These are phyloP conservation scores for Drosophila monieri DNA, from an alignment of 2,888 invertebrate genomes.

Conservation along the genomic window DNA sequence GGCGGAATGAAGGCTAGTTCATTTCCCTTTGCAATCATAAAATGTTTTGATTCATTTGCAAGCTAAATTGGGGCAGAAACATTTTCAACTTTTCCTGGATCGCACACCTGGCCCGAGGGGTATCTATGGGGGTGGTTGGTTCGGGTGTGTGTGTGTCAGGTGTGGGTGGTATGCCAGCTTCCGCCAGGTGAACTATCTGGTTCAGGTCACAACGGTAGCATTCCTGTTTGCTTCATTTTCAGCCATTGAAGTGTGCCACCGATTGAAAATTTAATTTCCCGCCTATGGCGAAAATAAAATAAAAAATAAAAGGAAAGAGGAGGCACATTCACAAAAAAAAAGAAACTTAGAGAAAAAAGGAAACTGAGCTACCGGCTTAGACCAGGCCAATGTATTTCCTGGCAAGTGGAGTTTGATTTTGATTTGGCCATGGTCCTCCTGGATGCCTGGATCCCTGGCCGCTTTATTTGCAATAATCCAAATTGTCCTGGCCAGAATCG, in stretches of 20 bases:
- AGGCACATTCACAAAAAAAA: neutral
- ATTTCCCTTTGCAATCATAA: constrained; percentile 38
- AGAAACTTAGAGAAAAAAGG: constrained; percentile 5
- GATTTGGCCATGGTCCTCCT: constrained; percentile 16
- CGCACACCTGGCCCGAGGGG: constrained; percentile 25
- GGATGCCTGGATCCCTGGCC: constrained; percentile 27
- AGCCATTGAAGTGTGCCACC: constrained; percentile 67
- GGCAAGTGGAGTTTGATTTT: constrained; percentile 47
- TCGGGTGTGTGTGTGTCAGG: neutral
- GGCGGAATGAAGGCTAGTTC: constrained; percentile 30
- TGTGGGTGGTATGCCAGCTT: constrained; percentile 15
- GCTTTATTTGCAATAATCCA: constrained; percentile 73
- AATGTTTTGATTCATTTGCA: constrained; percentile 44
- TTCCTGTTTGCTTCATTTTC: constrained; percentile 40
- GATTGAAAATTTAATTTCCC: constrained; percentile 80
- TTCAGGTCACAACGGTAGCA: constrained; percentile 1
- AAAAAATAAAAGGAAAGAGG: constrained; percentile 1
- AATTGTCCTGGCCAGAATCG: constrained; percentile 60
- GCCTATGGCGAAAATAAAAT: constrained; percentile 53
- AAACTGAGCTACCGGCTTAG: constrained; percentile 18
- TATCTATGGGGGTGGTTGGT: neutral
- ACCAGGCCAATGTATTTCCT: constrained; percentile 65
- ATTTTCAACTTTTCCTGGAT: constrained; percentile 39
- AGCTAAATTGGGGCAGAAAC: constrained; percentile 40
- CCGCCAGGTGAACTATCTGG: constrained; percentile 35